A percentile compares a stretch with the other conserved stretches of the same genome.
phyloP scores from a whole-genome alignment of 1,140 invertebrate species.

The Calliphora vicina region DNA sequence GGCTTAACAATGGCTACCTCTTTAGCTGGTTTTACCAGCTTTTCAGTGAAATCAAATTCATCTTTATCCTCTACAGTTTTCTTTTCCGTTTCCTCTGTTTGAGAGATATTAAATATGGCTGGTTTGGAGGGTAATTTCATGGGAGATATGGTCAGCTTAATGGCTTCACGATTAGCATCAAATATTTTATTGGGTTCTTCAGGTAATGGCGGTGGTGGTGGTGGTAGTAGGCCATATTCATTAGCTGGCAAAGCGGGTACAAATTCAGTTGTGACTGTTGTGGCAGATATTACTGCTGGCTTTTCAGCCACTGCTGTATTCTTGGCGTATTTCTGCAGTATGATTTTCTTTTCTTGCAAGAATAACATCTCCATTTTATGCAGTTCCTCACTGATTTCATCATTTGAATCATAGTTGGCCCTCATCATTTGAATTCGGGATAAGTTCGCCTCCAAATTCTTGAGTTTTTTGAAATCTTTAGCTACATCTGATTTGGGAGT shows the following conservation, averaged over 20 bases:
- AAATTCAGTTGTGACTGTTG: background rate
- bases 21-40: conserved; percentile 41
- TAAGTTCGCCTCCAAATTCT: conserved; percentile 55
- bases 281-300: conserved; percentile 4
- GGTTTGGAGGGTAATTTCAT: conserved; percentile 53
- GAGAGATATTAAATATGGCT: conserved; percentile 49
- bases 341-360: conserved; percentile 56
- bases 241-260: background rate
- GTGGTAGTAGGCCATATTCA: background rate
- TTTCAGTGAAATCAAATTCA: conserved; percentile 38
- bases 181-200: conserved; percentile 53
- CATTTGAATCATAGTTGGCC: conserved; percentile 55
- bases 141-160: conserved; percentile 57
- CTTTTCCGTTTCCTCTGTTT: conserved; percentile 14
- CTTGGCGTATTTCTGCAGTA: conserved; percentile 57
- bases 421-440: conserved; percentile 60
- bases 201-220: conserved; percentile 36
- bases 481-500: conserved; percentile 23
- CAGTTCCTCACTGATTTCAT: conserved; percentile 57
- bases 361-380: conserved; percentile 59
- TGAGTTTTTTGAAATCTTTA: conserved; percentile 54
- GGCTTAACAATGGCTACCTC: conserved; percentile 60
- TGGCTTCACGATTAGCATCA: conserved; percentile 57
- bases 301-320: conserved; percentile 42
- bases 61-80: conserved; percentile 15